Conservation (phyloP, 2,888 invertebrate genomes). For the Muschampia plurimacula region DNA sequence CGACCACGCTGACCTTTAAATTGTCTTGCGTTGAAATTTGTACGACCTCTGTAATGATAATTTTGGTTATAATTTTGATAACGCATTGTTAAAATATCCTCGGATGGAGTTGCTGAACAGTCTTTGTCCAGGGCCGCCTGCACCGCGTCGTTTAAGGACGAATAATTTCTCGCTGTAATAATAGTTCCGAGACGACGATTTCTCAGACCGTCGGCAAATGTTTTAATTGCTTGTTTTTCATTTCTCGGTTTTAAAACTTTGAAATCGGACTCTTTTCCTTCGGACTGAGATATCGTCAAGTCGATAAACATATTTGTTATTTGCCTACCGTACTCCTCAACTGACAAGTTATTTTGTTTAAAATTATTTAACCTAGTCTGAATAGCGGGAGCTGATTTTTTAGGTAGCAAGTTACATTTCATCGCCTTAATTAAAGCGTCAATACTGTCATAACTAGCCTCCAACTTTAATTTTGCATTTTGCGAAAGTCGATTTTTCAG, state of each 20-base stretch:
- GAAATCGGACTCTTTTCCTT: not conserved
- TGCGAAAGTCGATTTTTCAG: slow-evolving; percentile 3
- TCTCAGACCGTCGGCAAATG: slow-evolving; percentile 1
- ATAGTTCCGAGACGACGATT: slow-evolving; percentile 9
- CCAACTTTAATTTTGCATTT: slow-evolving; percentile 3
- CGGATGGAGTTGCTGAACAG: not conserved
- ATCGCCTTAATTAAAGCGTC: not conserved
- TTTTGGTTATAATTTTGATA: slow-evolving; percentile 9
- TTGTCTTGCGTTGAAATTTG: slow-evolving; percentile 6
- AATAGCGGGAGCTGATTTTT: not conserved
- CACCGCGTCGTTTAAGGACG: slow-evolving; percentile 17
- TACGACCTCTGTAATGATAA: slow-evolving; percentile 10
- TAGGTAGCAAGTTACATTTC: not conserved
- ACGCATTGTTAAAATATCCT: slow-evolving; percentile 11
- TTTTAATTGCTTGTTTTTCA: slow-evolving; percentile 9
- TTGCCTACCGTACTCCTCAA: slow-evolving; percentile 3
- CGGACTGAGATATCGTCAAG: slow-evolving; percentile 13
- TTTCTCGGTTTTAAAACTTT: slow-evolving; percentile 7
- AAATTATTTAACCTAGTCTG: not conserved
- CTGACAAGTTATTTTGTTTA: slow-evolving; percentile 1
- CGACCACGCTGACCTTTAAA: slow-evolving; percentile 15
- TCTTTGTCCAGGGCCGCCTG: slow-evolving; percentile 1
- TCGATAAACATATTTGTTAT: slow-evolving; percentile 3
- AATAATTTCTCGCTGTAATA: slow-evolving; percentile 4
- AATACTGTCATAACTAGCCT: not conserved